A percentile compares a stretch with the other conserved stretches of the same genome.
These are phyloP conservation scores for Rhabdophis nuchalis DNA, from an alignment of 2,797 vertebrate genomes.

Conservation along the genomic window DNA sequence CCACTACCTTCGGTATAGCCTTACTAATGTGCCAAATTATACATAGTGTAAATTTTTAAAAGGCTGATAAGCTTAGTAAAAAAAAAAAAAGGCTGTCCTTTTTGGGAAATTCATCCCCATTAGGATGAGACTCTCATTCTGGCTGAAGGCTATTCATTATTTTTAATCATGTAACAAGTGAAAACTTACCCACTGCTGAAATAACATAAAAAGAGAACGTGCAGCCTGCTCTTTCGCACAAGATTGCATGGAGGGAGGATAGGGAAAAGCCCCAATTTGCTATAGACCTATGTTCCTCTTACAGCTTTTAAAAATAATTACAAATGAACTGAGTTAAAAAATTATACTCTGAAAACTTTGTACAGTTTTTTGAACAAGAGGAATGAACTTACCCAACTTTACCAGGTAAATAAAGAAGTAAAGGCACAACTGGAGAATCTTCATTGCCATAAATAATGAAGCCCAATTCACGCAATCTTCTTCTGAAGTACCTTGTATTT, in stretches of 20 bases:
- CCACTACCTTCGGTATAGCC: neutral
- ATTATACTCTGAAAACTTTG: neutral
- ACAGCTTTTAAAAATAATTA: neutral
- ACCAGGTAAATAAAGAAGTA: conserved; percentile 89
- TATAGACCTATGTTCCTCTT: neutral
- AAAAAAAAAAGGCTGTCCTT: neutral
- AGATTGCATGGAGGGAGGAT: neutral
- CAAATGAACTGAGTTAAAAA: neutral
- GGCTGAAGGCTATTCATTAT: neutral
- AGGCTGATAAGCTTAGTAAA: neutral
- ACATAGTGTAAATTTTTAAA: neutral
- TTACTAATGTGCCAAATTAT: neutral
- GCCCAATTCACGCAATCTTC: conserved; percentile 83
- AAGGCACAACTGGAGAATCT: conserved; percentile 85
- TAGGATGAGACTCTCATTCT: neutral
- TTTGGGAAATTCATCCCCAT: neutral
- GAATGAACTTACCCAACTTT: conserved; percentile 87
- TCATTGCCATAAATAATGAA: conserved; percentile 92
- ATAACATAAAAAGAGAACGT: neutral
- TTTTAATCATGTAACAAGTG: neutral
- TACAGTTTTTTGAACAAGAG: neutral
- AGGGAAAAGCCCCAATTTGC: neutral
- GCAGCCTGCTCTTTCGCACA: neutral
- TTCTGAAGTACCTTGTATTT: conserved; percentile 88
- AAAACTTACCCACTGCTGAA: neutral